Evolutionary conservation across 2,797 vertebrate genomes (phyloP), one percentile per base, ranked within the genome.

Genomic region (Tympanoctomys barrerae): DNA sequence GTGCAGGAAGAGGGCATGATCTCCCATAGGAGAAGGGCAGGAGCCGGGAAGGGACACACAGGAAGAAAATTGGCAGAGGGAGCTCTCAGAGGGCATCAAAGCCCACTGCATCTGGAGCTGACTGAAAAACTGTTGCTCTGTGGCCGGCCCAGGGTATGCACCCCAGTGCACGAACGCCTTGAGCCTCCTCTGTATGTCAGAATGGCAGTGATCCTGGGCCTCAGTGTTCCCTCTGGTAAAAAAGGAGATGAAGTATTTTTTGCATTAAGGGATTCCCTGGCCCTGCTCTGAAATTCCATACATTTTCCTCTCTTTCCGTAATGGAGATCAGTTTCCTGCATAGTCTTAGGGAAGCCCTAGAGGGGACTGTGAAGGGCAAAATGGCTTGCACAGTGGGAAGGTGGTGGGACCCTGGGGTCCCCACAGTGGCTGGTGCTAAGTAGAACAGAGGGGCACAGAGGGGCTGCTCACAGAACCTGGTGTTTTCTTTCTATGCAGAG

Each of bases 401-500:
- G 52, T 2, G 14, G 62, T 16, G 33, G 62, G 8, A 26, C 18
- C 13, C 24, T 4, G 68, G 57, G 46, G 28, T 2, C 1, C 85
- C 5, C 61, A 2, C 6, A 85, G 61, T 33, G 14, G 13, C 2
- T 21, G 31, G 59, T 5, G 24, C 52, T 57, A n/a, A 68, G 11
- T 18, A 5, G 10, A 1, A 12, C 49, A 36, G 42, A 28, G 0
- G 2, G 13, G 42, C 4, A 4, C 54, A 28, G 71, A 33, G 0
- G 62, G 49, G 64, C 64, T 94, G 80, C 96, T 57, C 91, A 79
- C 54, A 6, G 11, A 79, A 75, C 78, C 97, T 94, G 94, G 52
- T 95, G 2, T 83, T 92, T 96, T 95, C 96, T 96, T 97, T 95
- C 98, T 90, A 31, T 3, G 8, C 93, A 99, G 99, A 90, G 99